Evolutionary conservation across 2,113 vertebrate genomes (phyloP).

Genomic region (Anoplopoma fimbria): DNA sequence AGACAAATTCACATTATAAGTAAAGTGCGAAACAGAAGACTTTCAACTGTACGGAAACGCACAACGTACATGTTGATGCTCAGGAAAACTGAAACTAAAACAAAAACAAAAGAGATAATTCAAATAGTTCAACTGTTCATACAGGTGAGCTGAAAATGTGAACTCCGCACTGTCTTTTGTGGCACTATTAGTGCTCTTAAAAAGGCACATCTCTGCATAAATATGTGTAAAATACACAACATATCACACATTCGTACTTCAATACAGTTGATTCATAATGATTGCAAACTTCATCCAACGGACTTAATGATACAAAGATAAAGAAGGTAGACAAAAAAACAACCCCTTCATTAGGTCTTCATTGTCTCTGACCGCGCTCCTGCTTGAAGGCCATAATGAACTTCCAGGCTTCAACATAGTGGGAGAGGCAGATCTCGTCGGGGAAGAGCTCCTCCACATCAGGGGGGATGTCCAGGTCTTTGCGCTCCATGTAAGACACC

Average conservation of each 20-base stretch:
- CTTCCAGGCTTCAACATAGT: slow-evolving; percentile 87
- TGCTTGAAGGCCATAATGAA: slow-evolving; percentile 82
- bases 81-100: neutral
- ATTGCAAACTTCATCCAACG: slow-evolving; percentile 57
- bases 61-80: neutral
- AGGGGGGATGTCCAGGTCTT: slow-evolving; percentile 76
- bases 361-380: slow-evolving; percentile 75
- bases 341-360: neutral
- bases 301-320: neutral
- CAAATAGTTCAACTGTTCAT: slow-evolving; percentile 4
- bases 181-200: slow-evolving; percentile 9
- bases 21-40: slow-evolving; percentile 43
- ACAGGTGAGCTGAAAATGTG: neutral
- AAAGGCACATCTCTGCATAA: slow-evolving; percentile 48
- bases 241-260: neutral
- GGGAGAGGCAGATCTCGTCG: slow-evolving; percentile 82
- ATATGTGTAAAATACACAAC: slow-evolving; percentile 7
- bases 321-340: neutral
- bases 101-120: neutral
- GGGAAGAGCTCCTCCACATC: slow-evolving; percentile 88
- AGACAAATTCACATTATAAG: slow-evolving; percentile 48
- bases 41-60: neutral
- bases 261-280: neutral
- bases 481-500: slow-evolving; percentile 84
- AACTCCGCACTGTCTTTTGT: neutral